Evolutionary conservation across 1,140 invertebrate genomes (phyloP).

Genomic region (Lepidurus couesii): DNA sequence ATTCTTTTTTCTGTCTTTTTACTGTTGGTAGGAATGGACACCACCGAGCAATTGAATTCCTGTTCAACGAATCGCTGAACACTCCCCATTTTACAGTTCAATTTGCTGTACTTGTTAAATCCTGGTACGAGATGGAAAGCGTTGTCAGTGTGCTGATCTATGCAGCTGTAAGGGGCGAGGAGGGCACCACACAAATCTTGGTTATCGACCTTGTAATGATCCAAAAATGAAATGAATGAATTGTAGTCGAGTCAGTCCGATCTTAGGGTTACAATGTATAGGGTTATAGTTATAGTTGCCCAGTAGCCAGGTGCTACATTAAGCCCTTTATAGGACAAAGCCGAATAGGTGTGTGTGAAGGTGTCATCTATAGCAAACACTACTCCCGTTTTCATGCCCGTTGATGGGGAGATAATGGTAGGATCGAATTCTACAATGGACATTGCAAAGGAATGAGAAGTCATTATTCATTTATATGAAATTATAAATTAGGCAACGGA

Average conservation of each 20-base stretch:
- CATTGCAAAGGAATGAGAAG: background rate
- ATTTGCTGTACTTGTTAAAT: slow-evolving; percentile 29
- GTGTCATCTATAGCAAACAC: slow-evolving; percentile 20
- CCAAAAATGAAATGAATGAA: background rate
- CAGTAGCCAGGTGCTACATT: slow-evolving; percentile 28
- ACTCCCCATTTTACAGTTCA: slow-evolving; percentile 29
- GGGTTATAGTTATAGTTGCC: slow-evolving; percentile 26
- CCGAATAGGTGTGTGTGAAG: slow-evolving; percentile 9
- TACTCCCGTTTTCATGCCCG: slow-evolving; percentile 16
- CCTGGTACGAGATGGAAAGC: slow-evolving; percentile 23
- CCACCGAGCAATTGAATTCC: slow-evolving; percentile 28
- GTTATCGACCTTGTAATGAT: slow-evolving; percentile 29
- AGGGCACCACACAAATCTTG: background rate
- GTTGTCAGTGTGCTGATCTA: slow-evolving; percentile 7
- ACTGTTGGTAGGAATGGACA: slow-evolving; percentile 20
- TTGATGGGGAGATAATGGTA: slow-evolving; percentile 5
- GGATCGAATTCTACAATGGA: background rate
- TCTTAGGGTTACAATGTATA: slow-evolving; percentile 20
- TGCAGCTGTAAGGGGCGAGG: slow-evolving; percentile 25
- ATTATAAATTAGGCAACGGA: background rate
- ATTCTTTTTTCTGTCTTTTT: background rate
- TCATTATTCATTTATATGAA: background rate
- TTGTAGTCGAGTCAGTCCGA: background rate
- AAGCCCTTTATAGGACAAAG: background rate
- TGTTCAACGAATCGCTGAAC: slow-evolving; percentile 23